Base-by-base conservation (phyloP, 2,888 invertebrate species). In the Biston stratarius region DNA sequence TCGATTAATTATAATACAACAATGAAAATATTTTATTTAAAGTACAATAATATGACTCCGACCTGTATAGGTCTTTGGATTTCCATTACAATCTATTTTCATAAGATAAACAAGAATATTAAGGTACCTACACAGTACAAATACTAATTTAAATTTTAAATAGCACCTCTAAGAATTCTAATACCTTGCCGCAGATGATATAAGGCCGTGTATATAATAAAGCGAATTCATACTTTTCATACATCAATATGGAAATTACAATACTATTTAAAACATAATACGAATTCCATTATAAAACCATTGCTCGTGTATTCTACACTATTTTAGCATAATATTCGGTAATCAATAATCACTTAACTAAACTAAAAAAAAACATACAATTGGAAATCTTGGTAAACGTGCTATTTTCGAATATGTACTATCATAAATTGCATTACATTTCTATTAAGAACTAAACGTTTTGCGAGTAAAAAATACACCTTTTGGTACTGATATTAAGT, bases 41-140 rank as follows among this genome's bases (percentile, higher is more conserved):
- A 82, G 83, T 86, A 87, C 81, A 87, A 85, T 88, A 85, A 88
- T 86, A 91, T 93, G 92, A 93, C 93, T 93, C 84, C 85, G 92
- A 90, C 90, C 91, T 74, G 62, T 61, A 67, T 85, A 49, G 91
- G 91, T 85, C 92, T 90, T 90, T 88, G 86, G 88, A 87, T 84
- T 69, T 70, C 70, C 74, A 76, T 79, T 76, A 75, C 72, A 73
- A 74, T 71, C 74, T 75, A 79, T 73, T 70, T 81, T 77, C 70
- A 82, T 78, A 81, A 72, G 73, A 74, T 73, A 76, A 66, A 68
- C 56, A 64, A 66, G 59, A 68, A 56, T 60, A 63, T 8, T 38
- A 38, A 38, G 9, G 38, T 38, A 36, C 36, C 38, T 38, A 38
- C 8, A 38, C 38, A 63, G 61, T 63, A 58, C 48, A 67, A 49